A percentile compares a stretch with the other conserved stretches of the same genome.
Conservation (phyloP, 2,888 invertebrate genomes). For the Plebejus melissa region DNA sequence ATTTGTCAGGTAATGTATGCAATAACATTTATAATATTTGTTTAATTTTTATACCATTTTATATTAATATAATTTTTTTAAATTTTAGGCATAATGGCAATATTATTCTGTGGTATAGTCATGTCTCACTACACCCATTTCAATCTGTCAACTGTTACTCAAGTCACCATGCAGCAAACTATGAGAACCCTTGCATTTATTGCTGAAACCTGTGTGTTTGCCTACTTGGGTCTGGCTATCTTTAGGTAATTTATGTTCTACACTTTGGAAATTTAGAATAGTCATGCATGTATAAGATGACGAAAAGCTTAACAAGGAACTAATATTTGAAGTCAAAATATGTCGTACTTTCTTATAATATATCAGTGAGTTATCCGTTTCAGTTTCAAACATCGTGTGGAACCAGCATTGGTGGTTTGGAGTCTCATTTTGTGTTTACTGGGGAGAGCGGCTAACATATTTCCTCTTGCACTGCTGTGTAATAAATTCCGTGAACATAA, state of each 20-base stretch:
- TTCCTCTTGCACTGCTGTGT: constrained; percentile 94
- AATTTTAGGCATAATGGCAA: constrained; percentile 96
- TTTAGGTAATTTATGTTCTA: constrained; percentile 55
- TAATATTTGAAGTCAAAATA: background rate
- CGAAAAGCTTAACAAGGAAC: too few species aligned
- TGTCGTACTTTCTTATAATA: background rate
- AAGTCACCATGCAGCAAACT: constrained; percentile 99
- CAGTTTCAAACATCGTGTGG: constrained; percentile 96
- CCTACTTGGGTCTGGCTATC: constrained; percentile 95
- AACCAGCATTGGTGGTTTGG: constrained; percentile 95
- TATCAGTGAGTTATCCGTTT: constrained; percentile 42
- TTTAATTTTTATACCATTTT: constrained; percentile 6
- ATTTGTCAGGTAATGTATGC: constrained; percentile 86
- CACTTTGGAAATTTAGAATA: background rate
- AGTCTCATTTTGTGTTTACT: constrained; percentile 94
- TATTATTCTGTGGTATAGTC: constrained; percentile 98
- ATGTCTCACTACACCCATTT: constrained; percentile 99
- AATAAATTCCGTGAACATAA: constrained; percentile 98
- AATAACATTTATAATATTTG: background rate
- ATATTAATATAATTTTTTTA: background rate
- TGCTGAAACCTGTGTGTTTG: constrained; percentile 99
- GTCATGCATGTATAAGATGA: too few species aligned
- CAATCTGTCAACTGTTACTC: constrained; percentile 98
- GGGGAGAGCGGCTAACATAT: constrained; percentile 97
- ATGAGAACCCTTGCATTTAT: constrained; percentile 98